phyloP scores from a whole-genome alignment of 2,888 invertebrate species.

The Carpatolechia fugitivella region DNA sequence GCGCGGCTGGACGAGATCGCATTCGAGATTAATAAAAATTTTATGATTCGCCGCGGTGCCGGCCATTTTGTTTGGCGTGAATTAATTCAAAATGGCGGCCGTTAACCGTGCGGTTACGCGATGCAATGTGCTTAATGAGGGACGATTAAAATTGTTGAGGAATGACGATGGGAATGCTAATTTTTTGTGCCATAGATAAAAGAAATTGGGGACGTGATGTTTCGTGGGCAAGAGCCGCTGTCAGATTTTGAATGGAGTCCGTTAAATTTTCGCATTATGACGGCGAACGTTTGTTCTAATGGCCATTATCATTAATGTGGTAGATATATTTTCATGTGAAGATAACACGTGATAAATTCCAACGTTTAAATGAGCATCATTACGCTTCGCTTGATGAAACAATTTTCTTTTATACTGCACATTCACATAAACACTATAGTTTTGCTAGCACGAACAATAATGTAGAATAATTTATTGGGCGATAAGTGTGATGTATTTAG shows the following conservation, averaged over 20 bases:
- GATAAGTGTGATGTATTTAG: no score
- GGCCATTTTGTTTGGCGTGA: constrained; percentile 68
- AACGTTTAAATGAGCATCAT: no score
- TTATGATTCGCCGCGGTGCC: constrained; percentile 46
- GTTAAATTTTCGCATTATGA: not conserved
- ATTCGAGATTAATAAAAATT: constrained; percentile 61
- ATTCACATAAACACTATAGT: no score
- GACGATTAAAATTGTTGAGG: constrained; percentile 66
- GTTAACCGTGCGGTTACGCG: constrained; percentile 63
- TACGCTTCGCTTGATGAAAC: no score
- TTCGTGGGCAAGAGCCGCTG: not conserved
- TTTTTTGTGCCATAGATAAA: constrained; percentile 34
- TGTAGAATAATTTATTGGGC: no score
- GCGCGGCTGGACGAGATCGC: constrained; percentile 46
- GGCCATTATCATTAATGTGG: not conserved
- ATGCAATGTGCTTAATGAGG: constrained; percentile 68
- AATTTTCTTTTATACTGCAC: no score
- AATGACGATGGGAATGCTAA: constrained; percentile 57
- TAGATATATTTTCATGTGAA: no score
- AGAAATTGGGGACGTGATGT: constrained; percentile 4
- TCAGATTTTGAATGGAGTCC: constrained; percentile 24
- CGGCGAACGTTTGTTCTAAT: not conserved
- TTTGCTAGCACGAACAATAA: no score
- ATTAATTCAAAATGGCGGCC: constrained; percentile 73
- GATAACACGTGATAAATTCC: no score